Evolutionary conservation across 2,113 vertebrate genomes (phyloP).

Genomic region (Murina feae): DNA sequence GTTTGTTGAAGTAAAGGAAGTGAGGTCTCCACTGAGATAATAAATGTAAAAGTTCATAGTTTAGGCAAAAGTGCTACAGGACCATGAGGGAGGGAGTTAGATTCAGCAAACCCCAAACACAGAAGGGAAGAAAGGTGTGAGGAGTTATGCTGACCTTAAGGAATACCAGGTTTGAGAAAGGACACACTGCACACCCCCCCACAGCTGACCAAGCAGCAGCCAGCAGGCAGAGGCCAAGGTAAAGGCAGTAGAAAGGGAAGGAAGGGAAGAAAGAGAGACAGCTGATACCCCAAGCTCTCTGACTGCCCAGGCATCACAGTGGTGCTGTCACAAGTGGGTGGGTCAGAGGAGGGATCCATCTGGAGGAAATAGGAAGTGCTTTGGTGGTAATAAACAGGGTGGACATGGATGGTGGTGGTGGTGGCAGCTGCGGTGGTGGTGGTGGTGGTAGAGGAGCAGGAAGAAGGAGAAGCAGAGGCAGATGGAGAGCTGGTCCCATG

Average conservation of each 20-base stretch:
- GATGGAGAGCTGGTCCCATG: conserved; percentile 80
- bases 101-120: conserved; percentile 45
- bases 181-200: neutral
- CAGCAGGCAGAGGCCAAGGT: conserved; percentile 49
- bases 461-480: conserved; percentile 75
- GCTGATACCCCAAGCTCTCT: conserved; percentile 91
- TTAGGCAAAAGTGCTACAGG: conserved; percentile 57
- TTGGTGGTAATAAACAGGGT: conserved; percentile 85
- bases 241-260: conserved; percentile 56
- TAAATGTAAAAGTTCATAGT: neutral
- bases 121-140: neutral
- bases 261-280: conserved; percentile 68
- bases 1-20: conserved; percentile 34
- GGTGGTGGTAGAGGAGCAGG: conserved; percentile 71
- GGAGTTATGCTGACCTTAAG: conserved; percentile 19
- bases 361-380: conserved; percentile 92
- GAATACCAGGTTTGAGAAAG: neutral
- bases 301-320: conserved; percentile 80
- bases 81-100: neutral
- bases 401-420: conserved; percentile 79
- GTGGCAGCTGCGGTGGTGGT: conserved; percentile 74
- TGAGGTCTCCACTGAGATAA: neutral
- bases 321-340: conserved; percentile 87
- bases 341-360: conserved; percentile 92
- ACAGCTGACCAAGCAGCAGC: conserved; percentile 52